These are phyloP conservation scores for Caenorhabditis auriculariae DNA, from an alignment of 2,888 invertebrate genomes.

Conservation along the genomic window DNA sequence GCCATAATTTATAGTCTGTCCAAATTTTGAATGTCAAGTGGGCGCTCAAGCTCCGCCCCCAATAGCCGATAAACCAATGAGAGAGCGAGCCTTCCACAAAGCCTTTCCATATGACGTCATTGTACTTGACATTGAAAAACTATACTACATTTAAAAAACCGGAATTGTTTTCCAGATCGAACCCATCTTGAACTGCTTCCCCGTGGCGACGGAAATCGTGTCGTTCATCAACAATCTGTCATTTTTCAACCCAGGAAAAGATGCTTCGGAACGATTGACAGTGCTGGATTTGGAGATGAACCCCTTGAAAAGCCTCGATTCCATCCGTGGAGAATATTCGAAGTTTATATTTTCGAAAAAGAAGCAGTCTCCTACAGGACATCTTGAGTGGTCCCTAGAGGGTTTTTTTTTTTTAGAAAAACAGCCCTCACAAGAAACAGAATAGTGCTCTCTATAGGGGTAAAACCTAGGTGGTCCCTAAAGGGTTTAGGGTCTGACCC, in stretches of 20 bases:
- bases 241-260: constrained; percentile 6
- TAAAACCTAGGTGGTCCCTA: too few species aligned
- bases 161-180: constrained; percentile 19
- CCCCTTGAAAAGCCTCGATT: constrained; percentile 14
- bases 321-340: constrained; percentile 22
- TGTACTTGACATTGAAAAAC: too few species aligned
- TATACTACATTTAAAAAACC: too few species aligned
- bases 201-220: constrained; percentile 20
- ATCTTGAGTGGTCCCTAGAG: neutral
- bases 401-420: neutral
- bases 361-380: neutral
- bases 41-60: too few species aligned
- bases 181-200: constrained; percentile 22
- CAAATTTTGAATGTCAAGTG: too few species aligned
- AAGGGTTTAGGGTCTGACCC: too few species aligned
- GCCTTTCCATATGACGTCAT: too few species aligned
- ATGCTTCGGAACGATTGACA: constrained; percentile 13
- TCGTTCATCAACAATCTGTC: constrained; percentile 30
- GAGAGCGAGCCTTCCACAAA: too few species aligned
- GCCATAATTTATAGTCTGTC: too few species aligned
- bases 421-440: too few species aligned
- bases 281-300: constrained; percentile 42
- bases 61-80: too few species aligned
- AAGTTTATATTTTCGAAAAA: constrained; percentile 5
- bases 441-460: too few species aligned